Conservation (phyloP, 2,113 vertebrate species). For the Casuarius casuarius region DNA sequence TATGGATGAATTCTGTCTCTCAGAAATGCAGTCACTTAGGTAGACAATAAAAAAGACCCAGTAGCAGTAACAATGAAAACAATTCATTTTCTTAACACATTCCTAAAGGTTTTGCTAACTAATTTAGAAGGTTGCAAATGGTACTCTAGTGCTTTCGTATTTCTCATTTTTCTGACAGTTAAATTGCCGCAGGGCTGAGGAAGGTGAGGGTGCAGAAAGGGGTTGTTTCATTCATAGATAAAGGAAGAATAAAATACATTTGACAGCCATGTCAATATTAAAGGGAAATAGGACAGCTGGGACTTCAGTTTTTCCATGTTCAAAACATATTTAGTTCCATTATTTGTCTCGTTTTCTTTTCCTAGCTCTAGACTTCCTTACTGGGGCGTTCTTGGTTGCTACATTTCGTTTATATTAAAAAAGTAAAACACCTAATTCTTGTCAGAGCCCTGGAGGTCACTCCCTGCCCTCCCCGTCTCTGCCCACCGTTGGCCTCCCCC, state of each 20-base stretch:
- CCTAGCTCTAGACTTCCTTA: not conserved
- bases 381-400: not conserved
- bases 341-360: not conserved
- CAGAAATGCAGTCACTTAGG: not conserved
- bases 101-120: not conserved
- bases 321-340: not conserved
- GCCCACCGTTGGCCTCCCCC: fast-evolving
- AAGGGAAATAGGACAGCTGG: not conserved
- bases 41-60: not conserved
- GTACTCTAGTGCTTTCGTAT: not conserved
- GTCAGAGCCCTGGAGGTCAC: not conserved
- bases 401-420: not conserved
- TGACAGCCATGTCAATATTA: not conserved
- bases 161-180: not conserved
- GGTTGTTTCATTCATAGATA: not conserved
- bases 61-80: not conserved
- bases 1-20: not conserved
- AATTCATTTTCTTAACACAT: not conserved
- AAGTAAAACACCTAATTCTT: not conserved
- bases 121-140: not conserved
- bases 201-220: not conserved
- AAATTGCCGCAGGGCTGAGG: not conserved
- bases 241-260: not conserved
- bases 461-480: not conserved
- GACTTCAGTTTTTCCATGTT: not conserved